A percentile compares a stretch with the other conserved stretches of the same genome.
These are phyloP conservation scores for Camponotus fellah DNA, from an alignment of 2,888 invertebrate species.

Conservation along the genomic window DNA sequence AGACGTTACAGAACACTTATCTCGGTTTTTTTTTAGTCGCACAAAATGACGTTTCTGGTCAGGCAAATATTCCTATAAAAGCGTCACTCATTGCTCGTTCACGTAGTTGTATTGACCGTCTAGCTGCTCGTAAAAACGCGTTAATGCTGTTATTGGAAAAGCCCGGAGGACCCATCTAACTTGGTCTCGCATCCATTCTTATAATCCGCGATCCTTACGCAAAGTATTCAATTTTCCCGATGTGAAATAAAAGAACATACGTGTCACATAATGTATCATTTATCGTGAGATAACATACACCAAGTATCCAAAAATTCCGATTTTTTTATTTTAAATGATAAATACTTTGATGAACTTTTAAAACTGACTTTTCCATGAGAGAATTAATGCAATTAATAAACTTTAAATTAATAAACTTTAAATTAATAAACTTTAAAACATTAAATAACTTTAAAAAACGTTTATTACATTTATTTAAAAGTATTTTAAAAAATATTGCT, in stretches of 20 bases:
- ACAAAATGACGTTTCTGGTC: constrained; percentile 6
- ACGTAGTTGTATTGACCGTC: constrained; percentile 29
- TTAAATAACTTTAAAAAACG: too few species aligned
- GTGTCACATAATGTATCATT: neutral
- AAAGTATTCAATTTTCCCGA: constrained; percentile 25
- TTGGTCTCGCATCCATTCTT: neutral
- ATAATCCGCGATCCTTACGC: neutral
- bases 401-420: too few species aligned
- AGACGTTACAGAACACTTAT: neutral
- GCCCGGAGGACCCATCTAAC: neutral
- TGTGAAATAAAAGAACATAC: neutral
- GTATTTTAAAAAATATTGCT: neutral
- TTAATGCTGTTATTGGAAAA: constrained; percentile 29
- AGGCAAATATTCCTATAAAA: constrained; percentile 40
- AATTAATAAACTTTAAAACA: too few species aligned
- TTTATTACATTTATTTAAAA: neutral
- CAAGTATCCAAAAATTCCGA: neutral
- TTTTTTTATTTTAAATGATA: neutral
- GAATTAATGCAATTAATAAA: neutral
- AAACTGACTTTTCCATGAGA: neutral
- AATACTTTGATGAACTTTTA: neutral
- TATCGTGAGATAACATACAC: neutral
- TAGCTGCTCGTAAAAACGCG: constrained; percentile 42
- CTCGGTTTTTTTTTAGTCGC: constrained; percentile 19
- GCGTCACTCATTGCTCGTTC: constrained; percentile 18